Evolutionary conservation across 1,140 invertebrate species (phyloP).

Genomic region (Cyrtorhinus lividipennis): DNA sequence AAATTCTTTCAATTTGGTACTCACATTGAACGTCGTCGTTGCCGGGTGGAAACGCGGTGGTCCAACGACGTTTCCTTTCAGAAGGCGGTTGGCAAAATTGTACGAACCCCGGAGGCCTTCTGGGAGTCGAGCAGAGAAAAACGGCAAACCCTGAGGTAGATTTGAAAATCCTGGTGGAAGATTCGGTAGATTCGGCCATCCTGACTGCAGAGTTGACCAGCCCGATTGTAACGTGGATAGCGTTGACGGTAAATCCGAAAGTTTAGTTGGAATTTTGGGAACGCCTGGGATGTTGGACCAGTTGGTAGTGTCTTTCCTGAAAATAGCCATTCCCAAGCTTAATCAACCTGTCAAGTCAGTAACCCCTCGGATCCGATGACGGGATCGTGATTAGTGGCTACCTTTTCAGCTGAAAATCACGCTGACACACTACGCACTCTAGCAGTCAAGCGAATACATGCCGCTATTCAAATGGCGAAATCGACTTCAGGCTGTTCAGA

Average conservation of each 20-base stretch:
- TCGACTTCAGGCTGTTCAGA: too few relatives aligned
- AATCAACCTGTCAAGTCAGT: background rate
- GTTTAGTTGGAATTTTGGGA: background rate
- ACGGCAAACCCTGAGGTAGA: background rate
- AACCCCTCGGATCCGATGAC: background rate
- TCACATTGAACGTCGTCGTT: constrained; percentile 8
- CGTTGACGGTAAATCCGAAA: background rate
- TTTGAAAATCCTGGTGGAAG: background rate
- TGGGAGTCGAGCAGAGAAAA: background rate
- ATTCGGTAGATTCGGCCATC: background rate
- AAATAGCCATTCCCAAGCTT: background rate
- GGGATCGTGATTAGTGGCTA: background rate
- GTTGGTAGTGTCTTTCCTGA: background rate
- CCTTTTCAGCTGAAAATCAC: background rate
- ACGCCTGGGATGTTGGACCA: background rate
- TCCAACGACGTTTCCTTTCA: background rate
- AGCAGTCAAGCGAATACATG: too few relatives aligned
- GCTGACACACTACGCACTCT: background rate
- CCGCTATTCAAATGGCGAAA: too few relatives aligned
- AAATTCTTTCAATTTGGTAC: too few relatives aligned
- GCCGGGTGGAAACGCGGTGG: constrained; percentile 6
- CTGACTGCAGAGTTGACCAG: background rate
- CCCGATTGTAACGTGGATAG: background rate
- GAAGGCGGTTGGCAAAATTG: constrained; percentile 6
- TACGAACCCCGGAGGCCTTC: constrained; percentile 10